These are phyloP conservation scores for Microhierax caerulescens DNA, from an alignment of 2,797 vertebrate genomes.

Conservation along the genomic window DNA sequence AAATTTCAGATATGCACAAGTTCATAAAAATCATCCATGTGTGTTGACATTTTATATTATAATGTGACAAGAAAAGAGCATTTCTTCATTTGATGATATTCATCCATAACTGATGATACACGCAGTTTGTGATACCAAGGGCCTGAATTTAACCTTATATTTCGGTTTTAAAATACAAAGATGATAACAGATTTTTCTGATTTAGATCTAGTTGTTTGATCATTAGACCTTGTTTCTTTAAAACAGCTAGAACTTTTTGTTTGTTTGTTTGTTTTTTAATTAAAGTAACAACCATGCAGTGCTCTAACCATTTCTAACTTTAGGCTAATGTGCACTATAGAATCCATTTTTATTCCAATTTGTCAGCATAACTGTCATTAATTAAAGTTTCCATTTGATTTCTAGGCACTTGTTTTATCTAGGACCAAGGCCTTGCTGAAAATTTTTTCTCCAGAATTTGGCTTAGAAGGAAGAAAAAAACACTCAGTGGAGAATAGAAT, in stretches of 20 bases:
- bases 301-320: neutral
- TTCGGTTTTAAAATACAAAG: neutral
- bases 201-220: neutral
- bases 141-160: neutral
- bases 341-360: neutral
- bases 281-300: neutral
- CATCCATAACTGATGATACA: neutral
- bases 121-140: neutral
- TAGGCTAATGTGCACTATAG: neutral
- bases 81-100: neutral
- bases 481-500: fast-evolving
- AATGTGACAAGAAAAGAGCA: neutral
- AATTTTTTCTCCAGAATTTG: neutral
- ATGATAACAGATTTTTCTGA: neutral
- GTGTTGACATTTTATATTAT: neutral
- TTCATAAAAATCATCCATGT: neutral
- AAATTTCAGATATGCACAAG: neutral
- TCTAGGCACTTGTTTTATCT: neutral
- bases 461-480: neutral
- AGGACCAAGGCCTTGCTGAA: neutral
- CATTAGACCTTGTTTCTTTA: neutral
- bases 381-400: neutral
- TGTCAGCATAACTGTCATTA: neutral
- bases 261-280: neutral
- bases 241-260: neutral